Percentiles rank a stretch among this genome's conserved stretches.
Conservation (phyloP, 2,888 invertebrate genomes). For the Kryphioiulus occultus region DNA sequence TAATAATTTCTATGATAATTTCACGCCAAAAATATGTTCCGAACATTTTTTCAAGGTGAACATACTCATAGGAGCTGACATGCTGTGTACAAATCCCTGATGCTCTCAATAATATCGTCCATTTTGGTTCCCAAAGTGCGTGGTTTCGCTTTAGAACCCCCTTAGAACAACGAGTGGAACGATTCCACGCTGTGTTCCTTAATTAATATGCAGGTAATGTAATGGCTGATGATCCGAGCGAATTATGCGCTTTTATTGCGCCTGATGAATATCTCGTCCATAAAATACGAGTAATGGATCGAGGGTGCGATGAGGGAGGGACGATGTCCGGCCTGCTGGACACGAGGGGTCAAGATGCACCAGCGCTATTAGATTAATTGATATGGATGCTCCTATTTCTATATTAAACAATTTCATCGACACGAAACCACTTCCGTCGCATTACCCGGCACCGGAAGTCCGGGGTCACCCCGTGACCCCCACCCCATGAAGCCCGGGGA, state of each 20-base stretch:
- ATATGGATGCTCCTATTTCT: not conserved
- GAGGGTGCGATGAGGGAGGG: not conserved
- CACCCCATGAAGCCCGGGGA: not conserved
- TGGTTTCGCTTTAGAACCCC: not conserved
- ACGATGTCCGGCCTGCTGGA: not conserved
- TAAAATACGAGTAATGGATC: slow-evolving; percentile 1
- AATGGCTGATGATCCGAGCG: not conserved
- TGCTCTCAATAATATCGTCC: too few relatives aligned
- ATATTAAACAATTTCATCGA: not conserved
- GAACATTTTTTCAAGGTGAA: too few relatives aligned
- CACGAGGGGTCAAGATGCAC: not conserved
- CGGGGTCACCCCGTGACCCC: not conserved
- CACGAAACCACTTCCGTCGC: not conserved
- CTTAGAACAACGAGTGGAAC: slow-evolving; percentile 8
- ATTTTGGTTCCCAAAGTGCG: too few relatives aligned
- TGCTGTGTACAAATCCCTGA: too few relatives aligned
- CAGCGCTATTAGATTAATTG: not conserved
- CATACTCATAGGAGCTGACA: too few relatives aligned
- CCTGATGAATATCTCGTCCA: slow-evolving; percentile 13
- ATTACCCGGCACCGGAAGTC: not conserved
- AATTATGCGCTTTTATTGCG: slow-evolving; percentile 29
- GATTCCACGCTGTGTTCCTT: not conserved
- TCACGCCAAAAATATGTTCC: too few relatives aligned
- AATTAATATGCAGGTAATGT: slow-evolving; percentile 25
- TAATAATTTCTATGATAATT: too few relatives aligned